Base-by-base conservation (phyloP, 2,888 invertebrate genomes). In the Pedicia rivosa region DNA sequence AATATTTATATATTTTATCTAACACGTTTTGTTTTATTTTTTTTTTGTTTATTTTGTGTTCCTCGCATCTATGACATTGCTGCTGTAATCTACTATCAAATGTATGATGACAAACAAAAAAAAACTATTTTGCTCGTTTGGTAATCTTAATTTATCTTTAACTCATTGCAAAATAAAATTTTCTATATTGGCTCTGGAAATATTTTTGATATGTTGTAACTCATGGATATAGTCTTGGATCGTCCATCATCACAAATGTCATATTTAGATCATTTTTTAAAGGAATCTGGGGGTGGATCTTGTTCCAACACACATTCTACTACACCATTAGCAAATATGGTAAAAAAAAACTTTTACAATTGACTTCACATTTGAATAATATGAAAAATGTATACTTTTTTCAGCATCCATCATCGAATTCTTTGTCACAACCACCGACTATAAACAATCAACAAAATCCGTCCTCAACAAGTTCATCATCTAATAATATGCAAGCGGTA, bases 211-310 rank as follows among this genome's bases (percentile, higher is more conserved):
- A n/a, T n/a, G n/a, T n/a, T n/a, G n/a, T n/a, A n/a, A n/a, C n/a
- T n/a, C n/a, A n/a, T n/a, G n/a, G n/a, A n/a, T n/a, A n/a, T 69
- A 88, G 87, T 87, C 64, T 62, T 86, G 65, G 88, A 88, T 55
- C 73, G 88, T 47, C 84, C 88, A 35, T 77, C 86, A 25, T 90
- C 90, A 22, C 88, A 88, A 63, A 81, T 87, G 76, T 88, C 88
- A 45, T 87, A 87, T 61, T 63, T 86, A 55, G 88, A 88, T 55
- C 86, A 87, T 54, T 90, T 91, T 58, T 66, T 90, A 49, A 87
- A 86, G 55, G 88, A 88, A 57, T 68, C 71, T 35, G 59, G 62
- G 8, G 62, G 57, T 25, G 58, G 55, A 42, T 41, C 48, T 37
- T 42, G 43, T 33, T 44, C 45, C 39, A 42, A 46, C 38, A 42